Percentiles rank a stretch among this genome's conserved stretches.
phyloP scores from a whole-genome alignment of 2,888 invertebrate species.

The Amiota minor region DNA sequence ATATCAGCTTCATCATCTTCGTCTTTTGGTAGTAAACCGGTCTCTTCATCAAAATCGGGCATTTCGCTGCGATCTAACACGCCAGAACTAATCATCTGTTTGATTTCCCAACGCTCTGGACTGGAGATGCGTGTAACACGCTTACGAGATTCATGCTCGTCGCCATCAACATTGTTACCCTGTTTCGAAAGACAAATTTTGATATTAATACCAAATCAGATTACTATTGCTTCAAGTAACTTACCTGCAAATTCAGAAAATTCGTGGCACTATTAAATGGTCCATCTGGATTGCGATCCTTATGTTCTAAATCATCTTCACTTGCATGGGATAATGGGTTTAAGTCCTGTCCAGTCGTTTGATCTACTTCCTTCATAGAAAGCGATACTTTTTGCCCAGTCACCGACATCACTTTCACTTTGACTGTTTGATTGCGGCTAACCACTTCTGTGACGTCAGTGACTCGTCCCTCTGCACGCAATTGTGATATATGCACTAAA shows the following conservation, averaged over 20 bases:
- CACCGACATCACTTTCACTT: conserved; percentile 92
- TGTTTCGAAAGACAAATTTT: conserved; percentile 42
- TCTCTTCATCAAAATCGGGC: conserved; percentile 98
- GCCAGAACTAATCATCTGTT: conserved; percentile 96
- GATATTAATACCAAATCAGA: not conserved
- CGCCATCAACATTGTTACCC: conserved; percentile 78
- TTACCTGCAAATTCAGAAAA: conserved; percentile 75
- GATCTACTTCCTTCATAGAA: conserved; percentile 98
- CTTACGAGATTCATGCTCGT: conserved; percentile 87
- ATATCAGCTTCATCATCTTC: conserved; percentile 97
- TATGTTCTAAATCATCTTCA: conserved; percentile 74
- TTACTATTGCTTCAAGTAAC: conserved; percentile 8
- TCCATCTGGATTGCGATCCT: conserved; percentile 92
- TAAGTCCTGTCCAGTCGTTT: conserved; percentile 93
- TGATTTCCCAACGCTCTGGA: conserved; percentile 97
- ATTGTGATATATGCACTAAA: conserved; percentile 95
- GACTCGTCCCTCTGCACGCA: conserved; percentile 93
- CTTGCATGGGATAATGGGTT: conserved; percentile 87
- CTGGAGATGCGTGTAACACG: conserved; percentile 93
- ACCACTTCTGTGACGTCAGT: conserved; percentile 96
- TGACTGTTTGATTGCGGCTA: conserved; percentile 88
- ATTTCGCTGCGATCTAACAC: conserved; percentile 93
- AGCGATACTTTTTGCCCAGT: conserved; percentile 96
- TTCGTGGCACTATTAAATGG: conserved; percentile 79
- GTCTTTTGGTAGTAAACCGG: conserved; percentile 89